Evolutionary conservation across 2,888 invertebrate species (phyloP).

Genomic region (Troides aeacus): DNA sequence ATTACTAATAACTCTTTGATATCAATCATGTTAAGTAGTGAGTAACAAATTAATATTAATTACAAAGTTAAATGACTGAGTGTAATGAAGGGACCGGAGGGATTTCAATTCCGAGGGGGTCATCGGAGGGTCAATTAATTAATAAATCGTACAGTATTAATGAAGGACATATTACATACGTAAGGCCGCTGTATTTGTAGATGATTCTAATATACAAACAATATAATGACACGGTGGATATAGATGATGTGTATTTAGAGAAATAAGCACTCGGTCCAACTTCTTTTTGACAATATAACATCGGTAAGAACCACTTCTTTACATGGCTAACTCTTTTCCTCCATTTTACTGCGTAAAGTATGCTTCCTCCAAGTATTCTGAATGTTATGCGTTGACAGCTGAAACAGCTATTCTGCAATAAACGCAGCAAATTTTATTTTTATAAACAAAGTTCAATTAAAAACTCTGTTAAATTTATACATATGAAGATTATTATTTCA

Average conservation of each 20-base stretch:
- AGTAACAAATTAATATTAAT: conserved; percentile 14
- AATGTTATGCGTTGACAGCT: no score
- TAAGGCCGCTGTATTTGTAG: not conserved
- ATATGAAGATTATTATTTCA: not conserved
- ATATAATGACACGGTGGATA: not conserved
- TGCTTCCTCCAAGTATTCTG: no score
- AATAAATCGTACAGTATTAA: conserved; percentile 3
- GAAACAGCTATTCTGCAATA: no score
- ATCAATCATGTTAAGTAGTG: not conserved
- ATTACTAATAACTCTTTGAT: not conserved
- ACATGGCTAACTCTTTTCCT: no score
- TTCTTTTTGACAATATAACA: no score
- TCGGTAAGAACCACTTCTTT: no score
- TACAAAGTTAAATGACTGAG: conserved; percentile 8
- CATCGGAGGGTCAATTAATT: conserved; percentile 8
- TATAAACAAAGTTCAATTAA: no score
- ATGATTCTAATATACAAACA: not conserved
- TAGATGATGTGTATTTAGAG: not conserved
- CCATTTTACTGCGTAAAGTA: no score
- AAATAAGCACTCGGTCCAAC: not conserved
- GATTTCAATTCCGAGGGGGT: conserved; percentile 9
- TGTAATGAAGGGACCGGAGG: conserved; percentile 7
- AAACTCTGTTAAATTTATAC: not conserved
- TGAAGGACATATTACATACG: not conserved
- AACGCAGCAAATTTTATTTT: no score